Conservation (phyloP, 2,888 invertebrate genomes). For the Deroplatys truncata region DNA sequence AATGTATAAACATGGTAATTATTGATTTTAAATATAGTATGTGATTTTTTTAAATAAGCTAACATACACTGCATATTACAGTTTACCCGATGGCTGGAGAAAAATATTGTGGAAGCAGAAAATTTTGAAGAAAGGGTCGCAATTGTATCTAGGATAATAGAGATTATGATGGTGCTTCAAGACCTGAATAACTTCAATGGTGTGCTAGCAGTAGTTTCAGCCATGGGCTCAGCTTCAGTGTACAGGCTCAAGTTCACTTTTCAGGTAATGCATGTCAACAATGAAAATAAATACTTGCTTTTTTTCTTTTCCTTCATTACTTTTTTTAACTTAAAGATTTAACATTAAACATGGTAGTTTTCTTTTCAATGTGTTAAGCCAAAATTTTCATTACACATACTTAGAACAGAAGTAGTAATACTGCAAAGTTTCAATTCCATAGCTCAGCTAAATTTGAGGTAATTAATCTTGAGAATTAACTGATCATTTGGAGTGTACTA, state of each 20-base stretch:
- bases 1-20: no score
- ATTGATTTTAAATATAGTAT: no score
- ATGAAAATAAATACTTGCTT: neutral
- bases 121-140: constrained; percentile 94
- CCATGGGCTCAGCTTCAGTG: constrained; percentile 88
- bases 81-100: constrained; percentile 96
- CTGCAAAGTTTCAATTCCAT: no score
- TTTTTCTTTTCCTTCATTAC: neutral
- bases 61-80: constrained; percentile 42
- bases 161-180: constrained; percentile 90
- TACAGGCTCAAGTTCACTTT: constrained; percentile 76
- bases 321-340: neutral
- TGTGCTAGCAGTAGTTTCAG: constrained; percentile 87
- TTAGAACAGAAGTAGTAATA: no score
- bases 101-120: constrained; percentile 91
- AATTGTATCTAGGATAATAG: constrained; percentile 83
- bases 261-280: constrained; percentile 50
- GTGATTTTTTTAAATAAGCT: neutral
- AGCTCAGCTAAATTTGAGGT: no score
- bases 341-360: neutral
- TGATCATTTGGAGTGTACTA: no score
- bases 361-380: neutral
- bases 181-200: constrained; percentile 99
- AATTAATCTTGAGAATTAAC: no score
- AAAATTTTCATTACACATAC: no score